A percentile compares a stretch with the other conserved stretches of the same genome.
Conservation (phyloP, 1,140 invertebrate genomes). For the Drosophila equinoxialis region DNA sequence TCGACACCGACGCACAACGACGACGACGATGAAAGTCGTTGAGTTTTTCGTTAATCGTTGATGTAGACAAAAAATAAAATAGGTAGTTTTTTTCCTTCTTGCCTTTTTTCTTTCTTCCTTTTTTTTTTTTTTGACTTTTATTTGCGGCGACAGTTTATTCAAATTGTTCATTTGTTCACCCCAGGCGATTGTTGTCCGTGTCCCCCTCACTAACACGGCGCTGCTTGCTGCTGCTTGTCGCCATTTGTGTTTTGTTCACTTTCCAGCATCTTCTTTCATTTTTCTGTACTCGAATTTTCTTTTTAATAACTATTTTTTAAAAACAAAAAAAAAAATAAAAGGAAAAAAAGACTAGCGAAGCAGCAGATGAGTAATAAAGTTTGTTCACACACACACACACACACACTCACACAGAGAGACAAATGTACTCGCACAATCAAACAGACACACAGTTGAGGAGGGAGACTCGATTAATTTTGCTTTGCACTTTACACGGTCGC, state of each 20-base stretch:
- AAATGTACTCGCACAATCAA: constrained; percentile 27
- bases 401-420: constrained; percentile 15
- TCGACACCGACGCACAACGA: constrained; percentile 66
- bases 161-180: constrained; percentile 31
- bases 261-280: constrained; percentile 13
- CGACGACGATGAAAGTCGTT: constrained; percentile 78
- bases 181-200: not conserved
- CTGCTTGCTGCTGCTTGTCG: not conserved
- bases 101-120: not conserved
- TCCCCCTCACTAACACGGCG: constrained; percentile 5
- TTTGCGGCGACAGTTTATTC: constrained; percentile 43
- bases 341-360: not conserved
- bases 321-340: constrained; percentile 16
- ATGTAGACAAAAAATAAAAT: constrained; percentile 80
- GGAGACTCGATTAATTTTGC: constrained; percentile 31
- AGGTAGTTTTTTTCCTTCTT: constrained; percentile 59
- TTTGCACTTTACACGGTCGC: constrained; percentile 17
- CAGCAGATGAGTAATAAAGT: constrained; percentile 71
- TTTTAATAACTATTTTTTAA: constrained; percentile 6
- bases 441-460: constrained; percentile 23
- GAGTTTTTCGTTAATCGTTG: constrained; percentile 81
- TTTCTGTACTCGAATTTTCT: constrained; percentile 30
- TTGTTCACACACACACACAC: constrained; percentile 34
- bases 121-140: not conserved
- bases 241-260: constrained; percentile 8